phyloP scores from a whole-genome alignment of 2,888 invertebrate species.

The Gymnosoma rotundatum region DNA sequence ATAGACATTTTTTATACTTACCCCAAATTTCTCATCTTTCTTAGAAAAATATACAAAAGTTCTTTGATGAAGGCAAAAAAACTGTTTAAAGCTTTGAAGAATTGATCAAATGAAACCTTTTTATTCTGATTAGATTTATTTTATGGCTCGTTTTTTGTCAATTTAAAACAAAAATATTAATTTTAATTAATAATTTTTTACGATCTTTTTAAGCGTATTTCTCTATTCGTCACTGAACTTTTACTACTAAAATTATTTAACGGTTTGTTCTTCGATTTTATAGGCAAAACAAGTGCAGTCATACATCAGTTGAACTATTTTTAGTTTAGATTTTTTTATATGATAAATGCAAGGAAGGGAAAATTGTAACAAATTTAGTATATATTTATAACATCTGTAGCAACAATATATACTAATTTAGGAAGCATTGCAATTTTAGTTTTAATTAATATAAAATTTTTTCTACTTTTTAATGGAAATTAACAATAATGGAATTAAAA shows the following conservation, averaged over 20 bases:
- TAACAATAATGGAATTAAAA: no score
- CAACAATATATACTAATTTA: no score
- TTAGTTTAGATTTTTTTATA: neutral
- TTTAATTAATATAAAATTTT: conserved; percentile 16
- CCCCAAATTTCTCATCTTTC: conserved; percentile 36
- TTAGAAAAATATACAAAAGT: neutral
- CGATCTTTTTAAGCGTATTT: neutral
- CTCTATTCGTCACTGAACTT: conserved; percentile 32
- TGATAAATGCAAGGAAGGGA: neutral
- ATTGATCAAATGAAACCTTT: no score
- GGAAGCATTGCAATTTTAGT: neutral
- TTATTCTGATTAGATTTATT: no score
- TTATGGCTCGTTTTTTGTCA: no score
- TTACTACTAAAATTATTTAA: conserved; percentile 54
- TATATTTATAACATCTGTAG: no score
- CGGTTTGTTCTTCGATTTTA: conserved; percentile 44
- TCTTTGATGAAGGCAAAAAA: no score
- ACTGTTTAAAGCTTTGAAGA: no score
- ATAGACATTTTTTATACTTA: neutral
- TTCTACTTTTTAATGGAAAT: neutral
- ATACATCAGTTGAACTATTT: neutral
- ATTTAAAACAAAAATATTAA: neutral
- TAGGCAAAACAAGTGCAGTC: conserved; percentile 29
- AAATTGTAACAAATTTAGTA: neutral
- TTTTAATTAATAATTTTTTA: neutral